Conservation (phyloP, 2,113 vertebrate genomes). For the Salvator merianae region DNA sequence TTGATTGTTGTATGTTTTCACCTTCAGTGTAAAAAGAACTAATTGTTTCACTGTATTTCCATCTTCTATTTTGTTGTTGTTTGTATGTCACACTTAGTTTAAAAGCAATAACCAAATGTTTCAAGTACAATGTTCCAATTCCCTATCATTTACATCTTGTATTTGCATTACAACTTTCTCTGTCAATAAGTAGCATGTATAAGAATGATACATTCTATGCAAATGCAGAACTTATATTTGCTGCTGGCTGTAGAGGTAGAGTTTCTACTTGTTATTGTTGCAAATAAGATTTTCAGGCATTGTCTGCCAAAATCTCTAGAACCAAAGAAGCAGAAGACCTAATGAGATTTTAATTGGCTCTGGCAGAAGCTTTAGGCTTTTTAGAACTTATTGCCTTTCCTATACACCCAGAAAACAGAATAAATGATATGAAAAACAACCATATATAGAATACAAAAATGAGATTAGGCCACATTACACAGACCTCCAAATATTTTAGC, state of each 20-base stretch:
- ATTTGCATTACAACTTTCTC: background rate
- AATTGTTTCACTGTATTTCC: background rate
- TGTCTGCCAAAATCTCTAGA: background rate
- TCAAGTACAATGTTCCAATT: background rate
- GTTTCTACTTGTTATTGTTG: background rate
- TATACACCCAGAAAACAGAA: background rate
- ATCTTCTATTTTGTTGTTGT: background rate
- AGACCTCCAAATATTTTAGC: background rate
- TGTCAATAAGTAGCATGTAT: too few relatives aligned
- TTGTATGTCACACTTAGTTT: background rate
- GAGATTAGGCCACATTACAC: background rate
- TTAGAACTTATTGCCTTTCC: background rate
- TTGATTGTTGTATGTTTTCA: background rate
- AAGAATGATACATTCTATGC: background rate
- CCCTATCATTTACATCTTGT: background rate
- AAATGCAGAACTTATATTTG: background rate
- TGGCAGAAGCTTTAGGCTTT: background rate
- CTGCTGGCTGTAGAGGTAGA: background rate
- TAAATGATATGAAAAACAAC: background rate
- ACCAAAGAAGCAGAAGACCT: background rate
- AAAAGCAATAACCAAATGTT: background rate
- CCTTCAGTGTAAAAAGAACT: background rate
- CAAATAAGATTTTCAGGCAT: background rate
- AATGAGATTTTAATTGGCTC: background rate
- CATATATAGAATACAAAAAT: background rate